Percentiles rank a stretch among this genome's conserved stretches.
Conservation (phyloP, 2,113 vertebrate genomes). For the Cranoglanis bouderius region DNA sequence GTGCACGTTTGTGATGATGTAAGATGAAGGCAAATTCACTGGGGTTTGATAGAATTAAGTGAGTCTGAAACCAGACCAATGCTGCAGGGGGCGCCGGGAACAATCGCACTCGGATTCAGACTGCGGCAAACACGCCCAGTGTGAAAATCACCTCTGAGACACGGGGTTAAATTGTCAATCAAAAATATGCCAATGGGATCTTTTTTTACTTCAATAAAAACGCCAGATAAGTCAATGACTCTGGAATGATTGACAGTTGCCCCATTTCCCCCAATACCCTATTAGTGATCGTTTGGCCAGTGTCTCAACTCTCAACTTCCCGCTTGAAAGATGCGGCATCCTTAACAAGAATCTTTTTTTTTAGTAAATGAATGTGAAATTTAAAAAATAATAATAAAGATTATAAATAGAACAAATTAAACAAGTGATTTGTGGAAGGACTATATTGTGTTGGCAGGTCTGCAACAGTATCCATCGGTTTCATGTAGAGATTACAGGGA, state of each 20-base stretch:
- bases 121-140: too few relatives aligned
- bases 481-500: not conserved
- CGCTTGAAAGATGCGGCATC: not conserved
- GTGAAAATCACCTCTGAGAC: too few relatives aligned
- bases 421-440: not conserved
- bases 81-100: too few relatives aligned
- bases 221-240: not conserved
- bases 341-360: not conserved
- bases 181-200: not conserved
- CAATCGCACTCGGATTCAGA: too few relatives aligned
- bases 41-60: too few relatives aligned
- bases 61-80: too few relatives aligned
- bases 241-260: not conserved
- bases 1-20: too few relatives aligned
- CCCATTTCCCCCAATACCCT: not conserved
- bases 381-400: too few relatives aligned
- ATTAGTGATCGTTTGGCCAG: not conserved
- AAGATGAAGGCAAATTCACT: too few relatives aligned
- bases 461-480: not conserved
- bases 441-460: not conserved
- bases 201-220: not conserved
- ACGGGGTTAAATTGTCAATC: too few relatives aligned
- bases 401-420: too few relatives aligned
- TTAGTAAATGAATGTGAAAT: not conserved
- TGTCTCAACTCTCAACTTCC: not conserved